A percentile compares a stretch with the other conserved stretches of the same genome.
Evolutionary conservation across 2,113 vertebrate genomes (phyloP).

Genomic region (Empidonax alnorum): DNA sequence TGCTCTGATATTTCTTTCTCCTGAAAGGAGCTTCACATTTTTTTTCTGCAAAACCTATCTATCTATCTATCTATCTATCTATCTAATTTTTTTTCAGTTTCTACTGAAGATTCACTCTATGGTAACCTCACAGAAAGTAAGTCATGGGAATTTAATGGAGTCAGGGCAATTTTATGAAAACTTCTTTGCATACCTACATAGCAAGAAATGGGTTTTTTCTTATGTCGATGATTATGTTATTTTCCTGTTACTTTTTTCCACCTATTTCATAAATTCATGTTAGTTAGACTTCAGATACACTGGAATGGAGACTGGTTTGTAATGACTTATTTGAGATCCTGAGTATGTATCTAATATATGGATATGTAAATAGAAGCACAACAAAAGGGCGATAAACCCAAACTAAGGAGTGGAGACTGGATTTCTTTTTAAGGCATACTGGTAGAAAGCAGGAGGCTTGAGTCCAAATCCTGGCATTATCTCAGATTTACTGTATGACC

Average conservation of each 20-base stretch:
- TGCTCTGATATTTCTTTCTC: background rate
- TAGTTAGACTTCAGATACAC: background rate
- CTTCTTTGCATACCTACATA: background rate
- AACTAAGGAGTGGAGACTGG: background rate
- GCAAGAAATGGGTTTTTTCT: background rate
- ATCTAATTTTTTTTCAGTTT: background rate
- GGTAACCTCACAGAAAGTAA: background rate
- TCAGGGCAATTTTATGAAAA: background rate
- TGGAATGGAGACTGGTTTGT: background rate
- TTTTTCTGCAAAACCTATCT: background rate
- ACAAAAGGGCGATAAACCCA: background rate
- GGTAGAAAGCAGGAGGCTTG: background rate
- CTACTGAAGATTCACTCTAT: background rate
- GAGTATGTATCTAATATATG: background rate
- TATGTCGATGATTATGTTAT: background rate
- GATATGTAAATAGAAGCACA: background rate
- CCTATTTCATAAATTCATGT: background rate
- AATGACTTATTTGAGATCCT: background rate
- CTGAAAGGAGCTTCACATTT: background rate
- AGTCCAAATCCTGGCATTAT: slow-evolving; percentile 10
- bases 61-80: no score
- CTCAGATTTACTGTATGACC: slow-evolving; percentile 25
- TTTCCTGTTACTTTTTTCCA: background rate
- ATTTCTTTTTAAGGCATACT: background rate
- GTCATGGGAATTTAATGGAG: background rate